Evolutionary conservation across 2,888 invertebrate genomes (phyloP).

Genomic region (Griposia aprilina): DNA sequence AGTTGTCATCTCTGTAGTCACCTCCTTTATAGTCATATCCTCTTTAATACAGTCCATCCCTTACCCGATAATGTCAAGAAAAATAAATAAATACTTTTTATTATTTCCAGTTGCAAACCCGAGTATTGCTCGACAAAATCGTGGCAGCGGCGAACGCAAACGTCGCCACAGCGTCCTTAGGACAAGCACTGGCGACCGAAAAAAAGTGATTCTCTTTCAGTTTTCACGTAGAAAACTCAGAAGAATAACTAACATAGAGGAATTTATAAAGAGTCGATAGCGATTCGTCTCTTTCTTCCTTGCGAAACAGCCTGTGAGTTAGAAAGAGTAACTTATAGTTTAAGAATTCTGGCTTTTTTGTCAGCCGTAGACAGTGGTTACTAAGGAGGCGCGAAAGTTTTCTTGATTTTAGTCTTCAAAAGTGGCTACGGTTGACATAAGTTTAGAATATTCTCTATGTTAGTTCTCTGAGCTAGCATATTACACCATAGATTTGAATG

Average conservation of each 20-base stretch:
- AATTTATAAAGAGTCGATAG: not conserved
- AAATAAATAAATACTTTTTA: not conserved
- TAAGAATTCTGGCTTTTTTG: not conserved
- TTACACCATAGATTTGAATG: slow-evolving; percentile 26
- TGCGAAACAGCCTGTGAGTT: not conserved
- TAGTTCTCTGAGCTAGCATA: slow-evolving; percentile 24
- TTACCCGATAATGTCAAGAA: not conserved
- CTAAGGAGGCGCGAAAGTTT: not conserved
- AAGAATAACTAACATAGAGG: slow-evolving; percentile 35
- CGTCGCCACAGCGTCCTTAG: slow-evolving; percentile 85
- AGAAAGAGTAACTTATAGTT: not conserved
- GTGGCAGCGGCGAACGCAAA: slow-evolving; percentile 84
- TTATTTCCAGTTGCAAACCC: slow-evolving; percentile 80
- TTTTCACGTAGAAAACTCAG: slow-evolving; percentile 37
- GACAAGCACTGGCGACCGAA: slow-evolving; percentile 84
- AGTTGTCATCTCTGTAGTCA: not conserved
- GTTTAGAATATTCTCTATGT: slow-evolving; percentile 8
- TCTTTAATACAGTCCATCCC: not conserved
- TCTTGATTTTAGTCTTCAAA: not conserved
- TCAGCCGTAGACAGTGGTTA: not conserved
- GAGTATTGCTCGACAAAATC: slow-evolving; percentile 83
- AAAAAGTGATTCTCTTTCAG: slow-evolving; percentile 79
- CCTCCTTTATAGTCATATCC: not conserved
- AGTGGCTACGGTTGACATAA: not conserved
- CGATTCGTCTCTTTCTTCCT: not conserved